Evolutionary conservation across 2,888 invertebrate genomes (phyloP).

Genomic region (Synergus umbraculus): DNA sequence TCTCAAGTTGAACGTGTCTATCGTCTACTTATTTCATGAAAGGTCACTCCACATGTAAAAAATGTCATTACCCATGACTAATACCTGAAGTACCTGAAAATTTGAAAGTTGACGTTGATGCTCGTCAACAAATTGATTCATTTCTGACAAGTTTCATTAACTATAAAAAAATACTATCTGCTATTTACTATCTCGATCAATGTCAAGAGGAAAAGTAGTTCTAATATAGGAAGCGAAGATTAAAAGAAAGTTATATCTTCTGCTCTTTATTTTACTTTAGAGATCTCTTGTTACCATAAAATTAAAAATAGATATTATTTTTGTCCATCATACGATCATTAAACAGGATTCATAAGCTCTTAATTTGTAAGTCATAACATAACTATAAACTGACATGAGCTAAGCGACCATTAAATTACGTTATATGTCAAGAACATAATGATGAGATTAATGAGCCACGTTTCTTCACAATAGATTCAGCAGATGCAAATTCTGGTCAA

Average conservation of each 20-base stretch:
- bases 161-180: neutral
- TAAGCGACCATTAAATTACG: neutral
- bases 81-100: conserved; percentile 2
- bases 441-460: neutral
- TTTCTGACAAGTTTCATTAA: neutral
- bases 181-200: neutral
- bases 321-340: neutral
- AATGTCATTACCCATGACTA: conserved; percentile 21
- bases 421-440: neutral
- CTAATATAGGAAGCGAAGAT: neutral
- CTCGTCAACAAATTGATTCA: conserved; percentile 18
- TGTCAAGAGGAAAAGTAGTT: neutral
- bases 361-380: neutral
- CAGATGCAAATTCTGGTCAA: neutral
- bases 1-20: conserved; percentile 8
- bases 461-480: neutral
- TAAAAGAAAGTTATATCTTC: neutral
- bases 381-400: neutral
- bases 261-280: too few relatives aligned
- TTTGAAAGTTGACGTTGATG: conserved; percentile 9
- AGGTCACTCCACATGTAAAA: neutral
- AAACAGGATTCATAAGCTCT: neutral
- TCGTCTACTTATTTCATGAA: conserved; percentile 20
- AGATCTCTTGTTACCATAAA: neutral
- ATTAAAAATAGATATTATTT: neutral